Evolutionary conservation across 1,140 invertebrate genomes (phyloP), one percentile per base, ranked within the genome.

Genomic region (Drosophila lini): DNA sequence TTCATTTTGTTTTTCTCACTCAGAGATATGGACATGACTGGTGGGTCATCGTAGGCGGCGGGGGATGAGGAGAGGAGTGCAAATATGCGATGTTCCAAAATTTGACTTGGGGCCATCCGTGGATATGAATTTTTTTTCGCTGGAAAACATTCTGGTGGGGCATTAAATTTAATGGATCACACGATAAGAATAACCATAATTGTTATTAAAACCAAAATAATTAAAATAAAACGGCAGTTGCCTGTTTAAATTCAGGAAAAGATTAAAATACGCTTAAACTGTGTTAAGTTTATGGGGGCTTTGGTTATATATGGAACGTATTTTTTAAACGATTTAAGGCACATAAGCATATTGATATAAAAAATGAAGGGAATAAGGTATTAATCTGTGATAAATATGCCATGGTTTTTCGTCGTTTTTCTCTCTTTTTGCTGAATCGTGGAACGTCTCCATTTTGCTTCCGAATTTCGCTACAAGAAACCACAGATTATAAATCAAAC

Each of bases 1-100:
- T 41, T 59, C 67, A 25, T 36, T 73, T 50, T 50, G 53, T 59
- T 47, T 40, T 55, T 77, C 56, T 41, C 69, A 42, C 50, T 36
- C 53, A 50, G 48, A 71, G 70, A 71, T 73, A 59, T 59, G 69
- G 44, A 71, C 68, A 58, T 70, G 68, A 47, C 65, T 68, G 68
- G 34, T 48, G 34, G 67, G 67, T 56, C 48, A 45, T 19, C 10
- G 25, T 3, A n/a, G 11, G 4, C n/a, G 50, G 16, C 13, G 50
- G 19, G 22, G 19, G 2, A 15, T 5, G 36, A 11, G 16, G 3
- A 8, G 40, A 32, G 68, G n/a, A 28, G 52, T 28, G 64, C 50
- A 56, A 71, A 70, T 50, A 71, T 70, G 65, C 42, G 22, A 67
- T 34, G 36, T 40, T 68, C 45, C 44, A 36, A 69, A 42, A 55